Conservation (phyloP, 2,888 invertebrate species). For the Scrobipalpa costella region DNA sequence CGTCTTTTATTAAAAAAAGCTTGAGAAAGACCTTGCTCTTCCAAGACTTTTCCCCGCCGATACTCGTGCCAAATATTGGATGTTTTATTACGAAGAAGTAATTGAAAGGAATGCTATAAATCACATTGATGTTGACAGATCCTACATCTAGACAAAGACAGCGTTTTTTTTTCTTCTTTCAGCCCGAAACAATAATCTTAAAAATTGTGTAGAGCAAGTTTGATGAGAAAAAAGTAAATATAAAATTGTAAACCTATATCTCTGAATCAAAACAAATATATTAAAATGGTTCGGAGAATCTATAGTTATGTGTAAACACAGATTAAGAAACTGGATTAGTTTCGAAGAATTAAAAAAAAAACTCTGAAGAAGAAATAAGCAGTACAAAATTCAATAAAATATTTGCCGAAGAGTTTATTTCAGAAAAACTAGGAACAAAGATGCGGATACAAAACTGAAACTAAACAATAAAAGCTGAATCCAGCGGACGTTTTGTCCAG, state of each 20-base stretch:
- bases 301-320: too few species aligned
- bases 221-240: neutral
- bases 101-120: slow-evolving; percentile 11
- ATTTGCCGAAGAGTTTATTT: neutral
- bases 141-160: neutral
- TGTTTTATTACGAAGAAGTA: neutral
- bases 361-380: neutral
- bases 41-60: neutral
- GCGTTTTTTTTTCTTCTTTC: neutral
- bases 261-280: too few species aligned
- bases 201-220: neutral
- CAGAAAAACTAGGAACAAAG: slow-evolving; percentile 1
- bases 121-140: slow-evolving; percentile 16
- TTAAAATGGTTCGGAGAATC: neutral
- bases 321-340: too few species aligned
- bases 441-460: too few species aligned
- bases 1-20: neutral
- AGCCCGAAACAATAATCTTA: neutral
- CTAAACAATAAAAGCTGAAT: neutral
- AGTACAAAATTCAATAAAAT: neutral
- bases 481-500: neutral
- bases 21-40: neutral
- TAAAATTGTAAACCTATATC: too few species aligned
- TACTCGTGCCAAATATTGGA: slow-evolving; percentile 15
- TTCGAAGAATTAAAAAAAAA: neutral